Evolutionary conservation across 2,888 invertebrate genomes (phyloP).

Genomic region (Tachina fera): DNA sequence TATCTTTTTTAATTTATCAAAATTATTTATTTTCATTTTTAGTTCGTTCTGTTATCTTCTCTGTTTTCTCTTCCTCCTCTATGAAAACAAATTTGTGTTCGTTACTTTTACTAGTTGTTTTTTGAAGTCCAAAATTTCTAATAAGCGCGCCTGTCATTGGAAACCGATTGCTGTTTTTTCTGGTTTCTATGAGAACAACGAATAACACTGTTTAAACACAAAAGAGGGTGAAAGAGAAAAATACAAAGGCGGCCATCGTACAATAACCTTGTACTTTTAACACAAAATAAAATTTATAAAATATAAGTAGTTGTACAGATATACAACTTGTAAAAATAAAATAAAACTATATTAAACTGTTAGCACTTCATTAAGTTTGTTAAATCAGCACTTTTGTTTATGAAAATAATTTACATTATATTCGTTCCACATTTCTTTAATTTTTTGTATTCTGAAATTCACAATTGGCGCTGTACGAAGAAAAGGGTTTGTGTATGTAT

Average conservation of each 20-base stretch:
- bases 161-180: constrained; percentile 41
- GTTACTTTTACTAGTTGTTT: constrained; percentile 47
- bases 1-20: neutral
- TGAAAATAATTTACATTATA: neutral
- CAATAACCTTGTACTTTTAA: constrained; percentile 75
- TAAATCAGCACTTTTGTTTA: neutral
- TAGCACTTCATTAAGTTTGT: neutral
- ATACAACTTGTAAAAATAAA: constrained; percentile 19
- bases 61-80: constrained; percentile 31
- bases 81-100: constrained; percentile 42
- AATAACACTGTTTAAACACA: constrained; percentile 17
- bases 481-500: constrained; percentile 19
- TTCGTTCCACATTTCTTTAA: constrained; percentile 4
- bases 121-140: constrained; percentile 44
- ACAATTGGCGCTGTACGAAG: constrained; percentile 8
- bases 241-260: constrained; percentile 71
- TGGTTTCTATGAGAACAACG: constrained; percentile 56
- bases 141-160: constrained; percentile 64
- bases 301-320: neutral
- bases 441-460: constrained; percentile 30
- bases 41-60: constrained; percentile 13
- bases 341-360: neutral
- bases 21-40: constrained; percentile 9
- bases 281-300: constrained; percentile 57
- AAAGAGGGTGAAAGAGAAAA: constrained; percentile 41